Evolutionary conservation across 1,140 invertebrate species (phyloP), one percentile per base, ranked within the genome.

Genomic region (Adoxophyes honmai): DNA sequence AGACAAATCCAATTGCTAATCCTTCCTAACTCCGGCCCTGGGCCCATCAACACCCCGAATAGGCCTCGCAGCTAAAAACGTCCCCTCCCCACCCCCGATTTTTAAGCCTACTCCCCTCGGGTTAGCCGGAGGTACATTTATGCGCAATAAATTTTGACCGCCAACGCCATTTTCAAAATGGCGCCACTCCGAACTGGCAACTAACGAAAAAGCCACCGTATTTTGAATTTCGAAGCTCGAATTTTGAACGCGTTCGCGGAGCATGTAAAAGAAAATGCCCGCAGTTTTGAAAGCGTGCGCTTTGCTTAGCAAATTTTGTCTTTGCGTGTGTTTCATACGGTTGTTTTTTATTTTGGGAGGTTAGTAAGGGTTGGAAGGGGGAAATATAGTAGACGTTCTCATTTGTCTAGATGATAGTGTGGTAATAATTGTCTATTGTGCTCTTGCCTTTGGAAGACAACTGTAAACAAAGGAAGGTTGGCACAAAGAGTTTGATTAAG

Each of bases 121-220:
- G 85, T 88, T 88, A 88, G 83, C 85, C 78, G 75, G 83, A 82
- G 83, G 78, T 85, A 86, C 85, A 88, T 86, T 88, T 88, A 88
- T 86, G 85, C 83, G 77, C 85, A 86, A 88, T 88, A 88, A 88
- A 88, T 88, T 88, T 88, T 86, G 83, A 85, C 83, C 81, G 78
- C 80, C 78, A 68, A 66, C 70, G 68, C 67, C 71, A 48, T 69
- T 73, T 73, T 68, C 73, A 78, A 81, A 88, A 85, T 77, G 80
- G 71, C 81, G 63, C 75, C 69, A 82, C 68, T 75, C 38, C 18
- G 18, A 44, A 54, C 42, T 21, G 28, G 36, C 48, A 33, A n/a
- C 57, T 60, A 38, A 36, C 60, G 52, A 86, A 85, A 73, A 58
- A 58, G 53, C 34, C 68, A 73, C 63, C 53, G 85, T 75, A 60